Percentiles rank a stretch among this genome's conserved stretches.
phyloP scores from a whole-genome alignment of 2,888 invertebrate genomes.

The Tenthredo distinguenda region DNA sequence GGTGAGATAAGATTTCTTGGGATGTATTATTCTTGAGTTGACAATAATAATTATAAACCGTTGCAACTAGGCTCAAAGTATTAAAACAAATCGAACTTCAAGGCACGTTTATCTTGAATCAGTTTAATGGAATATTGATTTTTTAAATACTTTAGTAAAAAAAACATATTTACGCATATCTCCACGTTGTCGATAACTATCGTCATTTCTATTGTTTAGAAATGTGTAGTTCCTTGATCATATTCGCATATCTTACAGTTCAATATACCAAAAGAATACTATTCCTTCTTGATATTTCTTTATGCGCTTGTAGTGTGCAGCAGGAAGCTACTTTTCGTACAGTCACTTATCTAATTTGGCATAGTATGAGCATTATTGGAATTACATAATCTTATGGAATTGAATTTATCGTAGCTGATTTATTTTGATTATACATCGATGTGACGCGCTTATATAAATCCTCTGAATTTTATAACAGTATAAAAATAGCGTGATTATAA shows the following conservation, averaged over 20 bases:
- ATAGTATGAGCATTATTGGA: background rate
- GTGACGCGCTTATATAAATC: background rate
- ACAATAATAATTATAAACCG: background rate
- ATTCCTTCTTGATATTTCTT: background rate
- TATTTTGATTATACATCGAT: slow-evolving; percentile 19
- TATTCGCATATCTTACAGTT: background rate
- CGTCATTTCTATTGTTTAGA: background rate
- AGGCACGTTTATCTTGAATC: background rate
- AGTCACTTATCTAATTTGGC: background rate
- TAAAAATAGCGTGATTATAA: slow-evolving; percentile 21
- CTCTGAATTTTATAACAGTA: slow-evolving; percentile 20
- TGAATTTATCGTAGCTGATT: slow-evolving; percentile 10
- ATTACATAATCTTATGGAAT: background rate
- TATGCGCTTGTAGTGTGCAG: background rate
- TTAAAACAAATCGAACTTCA: background rate
- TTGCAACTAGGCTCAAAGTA: slow-evolving; percentile 2
- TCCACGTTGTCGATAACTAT: background rate
- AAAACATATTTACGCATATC: background rate
- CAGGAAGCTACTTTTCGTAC: background rate
- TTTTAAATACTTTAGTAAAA: background rate
- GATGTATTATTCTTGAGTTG: slow-evolving; percentile 1
- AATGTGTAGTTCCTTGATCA: background rate
- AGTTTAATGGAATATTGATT: background rate
- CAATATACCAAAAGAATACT: background rate
- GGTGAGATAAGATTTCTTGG: background rate